A percentile compares a stretch with the other conserved stretches of the same genome.
Conservation (phyloP, 1,140 invertebrate species). For the Drosophila melanica region DNA sequence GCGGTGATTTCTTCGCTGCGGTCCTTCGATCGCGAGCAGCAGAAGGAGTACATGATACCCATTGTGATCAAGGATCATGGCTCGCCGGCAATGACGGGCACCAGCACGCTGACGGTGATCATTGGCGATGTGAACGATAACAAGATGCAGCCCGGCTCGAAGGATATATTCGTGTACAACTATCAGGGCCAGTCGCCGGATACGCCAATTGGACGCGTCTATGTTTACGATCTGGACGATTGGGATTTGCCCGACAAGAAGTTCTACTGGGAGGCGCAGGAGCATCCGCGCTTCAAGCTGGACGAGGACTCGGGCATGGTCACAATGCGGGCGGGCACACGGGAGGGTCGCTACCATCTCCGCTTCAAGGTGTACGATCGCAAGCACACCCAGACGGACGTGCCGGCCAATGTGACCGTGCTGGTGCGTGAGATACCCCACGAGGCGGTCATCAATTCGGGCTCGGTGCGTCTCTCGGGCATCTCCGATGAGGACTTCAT, state of each 20-base stretch:
- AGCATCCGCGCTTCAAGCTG: slow-evolving; percentile 93
- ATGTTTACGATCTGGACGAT: slow-evolving; percentile 98
- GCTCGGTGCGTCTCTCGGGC: slow-evolving; percentile 96
- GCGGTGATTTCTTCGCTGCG: slow-evolving; percentile 95
- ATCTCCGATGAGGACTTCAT: slow-evolving; percentile 98
- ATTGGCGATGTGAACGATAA: slow-evolving; percentile 99
- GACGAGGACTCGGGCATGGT: slow-evolving; percentile 97
- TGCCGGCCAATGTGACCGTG: slow-evolving; percentile 96
- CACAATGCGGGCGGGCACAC: slow-evolving; percentile 95
- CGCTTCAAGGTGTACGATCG: slow-evolving; percentile 97
- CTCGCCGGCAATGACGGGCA: slow-evolving; percentile 95
- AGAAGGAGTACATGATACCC: slow-evolving; percentile 97
- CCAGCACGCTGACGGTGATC: slow-evolving; percentile 96
- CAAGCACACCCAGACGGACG: slow-evolving; percentile 96
- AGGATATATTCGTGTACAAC: slow-evolving; percentile 98
- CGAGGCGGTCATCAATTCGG: slow-evolving; percentile 97
- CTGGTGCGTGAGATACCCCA: slow-evolving; percentile 97
- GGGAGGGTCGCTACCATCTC: slow-evolving; percentile 93
- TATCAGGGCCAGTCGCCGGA: slow-evolving; percentile 96
- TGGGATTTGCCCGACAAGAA: slow-evolving; percentile 99
- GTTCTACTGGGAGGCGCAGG: slow-evolving; percentile 95
- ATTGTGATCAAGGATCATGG: slow-evolving; percentile 97
- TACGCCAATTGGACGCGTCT: slow-evolving; percentile 96
- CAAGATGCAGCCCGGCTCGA: slow-evolving; percentile 97
- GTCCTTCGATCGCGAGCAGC: slow-evolving; percentile 97